Percentiles rank a stretch among this genome's conserved stretches.
phyloP scores from a whole-genome alignment of 2,797 vertebrate species.

The Muscicapa comitata region DNA sequence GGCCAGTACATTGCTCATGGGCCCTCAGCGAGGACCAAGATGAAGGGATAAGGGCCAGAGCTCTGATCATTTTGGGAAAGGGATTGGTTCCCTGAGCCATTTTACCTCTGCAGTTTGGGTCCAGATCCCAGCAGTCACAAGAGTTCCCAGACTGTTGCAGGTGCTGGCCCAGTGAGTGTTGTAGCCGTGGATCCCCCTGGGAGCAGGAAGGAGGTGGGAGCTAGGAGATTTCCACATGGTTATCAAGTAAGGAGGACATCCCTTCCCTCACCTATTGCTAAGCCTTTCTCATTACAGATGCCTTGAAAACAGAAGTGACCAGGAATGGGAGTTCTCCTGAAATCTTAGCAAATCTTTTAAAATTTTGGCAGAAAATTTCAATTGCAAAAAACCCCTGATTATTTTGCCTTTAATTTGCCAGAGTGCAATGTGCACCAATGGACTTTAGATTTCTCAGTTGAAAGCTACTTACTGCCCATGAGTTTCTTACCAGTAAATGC shows the following conservation, averaged over 20 bases:
- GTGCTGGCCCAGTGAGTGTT: background rate
- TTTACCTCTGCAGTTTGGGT: background rate
- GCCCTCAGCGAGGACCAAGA: background rate
- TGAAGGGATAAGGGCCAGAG: background rate
- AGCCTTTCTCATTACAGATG: conserved; percentile 23
- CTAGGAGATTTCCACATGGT: background rate
- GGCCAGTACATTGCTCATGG: background rate
- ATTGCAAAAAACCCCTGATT: fast-evolving
- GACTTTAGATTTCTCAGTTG: background rate
- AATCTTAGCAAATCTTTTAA: background rate
- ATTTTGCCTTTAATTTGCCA: background rate
- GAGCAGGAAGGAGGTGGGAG: background rate
- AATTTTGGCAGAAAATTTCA: background rate
- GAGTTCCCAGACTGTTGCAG: background rate
- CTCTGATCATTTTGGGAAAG: background rate
- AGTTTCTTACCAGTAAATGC: background rate
- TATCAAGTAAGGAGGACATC: background rate
- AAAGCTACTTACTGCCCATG: background rate
- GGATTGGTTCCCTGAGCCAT: background rate
- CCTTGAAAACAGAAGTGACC: conserved; percentile 17
- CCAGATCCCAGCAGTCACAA: background rate
- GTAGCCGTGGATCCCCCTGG: fast-evolving
- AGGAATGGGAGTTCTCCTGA: background rate
- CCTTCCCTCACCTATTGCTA: background rate
- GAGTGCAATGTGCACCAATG: background rate